Base-by-base conservation (phyloP, 2,113 vertebrate species). In the Illadopsis cleaveri region DNA sequence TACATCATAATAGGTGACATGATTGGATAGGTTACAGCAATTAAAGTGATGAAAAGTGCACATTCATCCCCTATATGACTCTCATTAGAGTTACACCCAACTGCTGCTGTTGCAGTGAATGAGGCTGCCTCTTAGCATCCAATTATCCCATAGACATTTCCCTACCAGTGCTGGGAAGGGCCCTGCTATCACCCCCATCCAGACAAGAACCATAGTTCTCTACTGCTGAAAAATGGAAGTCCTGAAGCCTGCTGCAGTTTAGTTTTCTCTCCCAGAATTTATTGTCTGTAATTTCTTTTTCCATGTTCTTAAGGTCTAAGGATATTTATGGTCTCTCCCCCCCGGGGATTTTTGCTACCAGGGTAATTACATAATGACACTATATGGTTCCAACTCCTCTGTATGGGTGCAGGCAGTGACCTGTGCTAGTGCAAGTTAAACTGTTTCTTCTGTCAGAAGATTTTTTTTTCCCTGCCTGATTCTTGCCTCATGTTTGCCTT, bases 1-100 rank as follows among this genome's bases (percentile, higher is more conserved):
- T 94, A 84, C 96, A 93, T 93, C 93, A 96, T 96, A 96, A 96
- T 94, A 94, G 86, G 92, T 93, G 94, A 82, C 94, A 96, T 86
- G 95, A 96, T 81, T 93, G 80, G 92, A 86, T 93, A 94, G 69
- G 86, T 96, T 95, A 90, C 86, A 84, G 92, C 93, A 96, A 97
- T 96, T 96, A 86, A 89, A 93, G 90, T 95, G 93, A 94, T 96
- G 94, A 96, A 96, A 91, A 88, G 88, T 90, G 73, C 86, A 71
- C 90, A 92, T 96, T 95, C 96, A 94, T 94, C 82, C 60, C 7
- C 40, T 90, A 6, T 57, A 72, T 19, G 57, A 40, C 37, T 86
- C 92, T 93, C 76, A 82, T 94, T 93, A 96, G 93, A 75, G 80
- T 64, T 92, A 92, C 82, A 93, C 82, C 82, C 90, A 86, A 94